A percentile compares a stretch with the other conserved stretches of the same genome.
Evolutionary conservation across 2,113 vertebrate genomes (phyloP).

Genomic region (Crotalus tigris): DNA sequence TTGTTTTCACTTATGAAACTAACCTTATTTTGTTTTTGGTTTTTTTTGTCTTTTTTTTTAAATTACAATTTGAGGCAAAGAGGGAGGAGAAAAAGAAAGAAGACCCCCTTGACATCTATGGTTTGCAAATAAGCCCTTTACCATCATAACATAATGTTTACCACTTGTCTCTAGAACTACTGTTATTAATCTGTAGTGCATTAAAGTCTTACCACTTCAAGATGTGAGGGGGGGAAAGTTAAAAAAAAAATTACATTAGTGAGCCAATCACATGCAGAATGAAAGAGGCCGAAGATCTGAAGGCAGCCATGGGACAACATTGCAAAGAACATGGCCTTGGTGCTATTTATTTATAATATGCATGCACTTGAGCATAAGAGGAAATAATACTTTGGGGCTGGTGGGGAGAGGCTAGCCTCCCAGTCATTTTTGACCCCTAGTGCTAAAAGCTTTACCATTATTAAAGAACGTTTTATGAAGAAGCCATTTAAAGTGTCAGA

Average conservation of each 20-base stretch:
- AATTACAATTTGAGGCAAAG: no score
- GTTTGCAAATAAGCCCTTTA: neutral
- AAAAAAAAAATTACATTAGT: neutral
- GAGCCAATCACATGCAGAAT: neutral
- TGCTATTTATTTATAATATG: slow-evolving; percentile 60
- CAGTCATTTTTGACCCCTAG: slow-evolving; percentile 66
- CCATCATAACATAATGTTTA: neutral
- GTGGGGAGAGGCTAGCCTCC: slow-evolving; percentile 53
- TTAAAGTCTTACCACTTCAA: neutral
- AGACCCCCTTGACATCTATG: no score
- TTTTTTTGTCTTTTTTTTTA: no score
- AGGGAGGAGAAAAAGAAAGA: no score
- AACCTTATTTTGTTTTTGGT: no score
- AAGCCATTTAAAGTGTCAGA: slow-evolving; percentile 72
- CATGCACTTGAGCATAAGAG: slow-evolving; percentile 54
- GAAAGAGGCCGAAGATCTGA: slow-evolving; percentile 44
- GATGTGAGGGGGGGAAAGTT: neutral
- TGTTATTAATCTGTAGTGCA: neutral
- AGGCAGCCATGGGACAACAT: slow-evolving; percentile 28
- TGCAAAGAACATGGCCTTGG: slow-evolving; percentile 57
- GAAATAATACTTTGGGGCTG: slow-evolving; percentile 55
- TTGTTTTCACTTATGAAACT: neutral
- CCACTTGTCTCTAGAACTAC: neutral
- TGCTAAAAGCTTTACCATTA: slow-evolving; percentile 69
- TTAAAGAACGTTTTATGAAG: slow-evolving; percentile 73